Base-by-base conservation (phyloP, 2,888 invertebrate species). In the Noctua fimbriata region DNA sequence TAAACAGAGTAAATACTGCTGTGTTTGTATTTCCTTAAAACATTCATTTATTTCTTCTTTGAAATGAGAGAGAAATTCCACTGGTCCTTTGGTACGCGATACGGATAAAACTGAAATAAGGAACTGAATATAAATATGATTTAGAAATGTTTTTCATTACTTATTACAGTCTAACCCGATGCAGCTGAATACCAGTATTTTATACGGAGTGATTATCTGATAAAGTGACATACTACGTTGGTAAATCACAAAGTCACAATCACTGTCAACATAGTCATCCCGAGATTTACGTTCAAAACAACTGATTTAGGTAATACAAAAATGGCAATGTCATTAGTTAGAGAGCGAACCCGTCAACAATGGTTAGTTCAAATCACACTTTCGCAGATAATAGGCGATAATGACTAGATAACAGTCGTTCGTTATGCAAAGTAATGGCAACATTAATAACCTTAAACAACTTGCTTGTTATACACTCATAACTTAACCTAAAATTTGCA, bases 361-460 rank as follows among this genome's bases (percentile, higher is more conserved):
- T 24, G 1, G 44, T 36, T 81, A 87, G 87, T 87, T 70, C 10
- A 80, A 63, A 73, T 65, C 49, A 76, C 66, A 79, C 81, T 81
- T 70, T 73, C 36, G 28, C 80, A 76, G 84, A 88, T 88, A 89
- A 81, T 75, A 76, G 12, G 58, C 55, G 83, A 86, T 88, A 89
- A 88, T 88, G 55, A 47, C 41, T 49, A 47, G 89, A 90, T 89
- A 88, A 77, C 75, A 58, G 66, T 32, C 72, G 41, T 76, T 76
- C 24, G 24, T 83, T 73, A 76, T 69, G 76, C 66, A 65, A 84
- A 87, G 52, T 78, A 82, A 47, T 52, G 55, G 65, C 52, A 71
- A 41, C 71, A 44, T 52, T 81, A 52, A 79, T 88, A 69, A 75
- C 74, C 60, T 70, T 55, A 67, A 12, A 71, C 73, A 66, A 16